phyloP scores from a whole-genome alignment of 2,797 vertebrate genomes.

The Micrastur ruficollis region DNA sequence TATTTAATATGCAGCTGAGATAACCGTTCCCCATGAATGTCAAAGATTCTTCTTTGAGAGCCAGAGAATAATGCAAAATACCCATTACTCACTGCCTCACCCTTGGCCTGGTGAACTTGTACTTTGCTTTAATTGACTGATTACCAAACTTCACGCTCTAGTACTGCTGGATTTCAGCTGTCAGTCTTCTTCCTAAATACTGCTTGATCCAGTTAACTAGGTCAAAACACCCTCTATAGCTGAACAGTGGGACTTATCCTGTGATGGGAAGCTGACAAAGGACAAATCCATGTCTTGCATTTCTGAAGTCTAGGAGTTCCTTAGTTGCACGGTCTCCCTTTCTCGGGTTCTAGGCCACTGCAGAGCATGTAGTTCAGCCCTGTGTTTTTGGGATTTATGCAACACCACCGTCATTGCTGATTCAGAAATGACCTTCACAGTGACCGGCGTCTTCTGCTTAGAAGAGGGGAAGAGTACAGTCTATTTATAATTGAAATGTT shows the following conservation, averaged over 20 bases:
- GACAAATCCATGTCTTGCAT: neutral
- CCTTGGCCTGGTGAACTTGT: neutral
- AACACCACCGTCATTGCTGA: neutral
- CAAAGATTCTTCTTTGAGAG: neutral
- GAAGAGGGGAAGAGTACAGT: neutral
- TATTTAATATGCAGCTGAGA: neutral
- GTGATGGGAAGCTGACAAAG: neutral
- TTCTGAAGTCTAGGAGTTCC: neutral
- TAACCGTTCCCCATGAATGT: neutral
- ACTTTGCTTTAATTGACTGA: neutral
- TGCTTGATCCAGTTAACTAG: neutral
- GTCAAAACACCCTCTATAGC: neutral
- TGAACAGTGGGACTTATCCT: accelerated
- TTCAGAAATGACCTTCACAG: neutral
- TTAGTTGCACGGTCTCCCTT: neutral
- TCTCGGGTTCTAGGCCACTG: neutral
- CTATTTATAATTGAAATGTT: neutral
- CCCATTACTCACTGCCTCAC: neutral
- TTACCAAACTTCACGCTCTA: neutral
- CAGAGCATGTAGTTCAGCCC: neutral
- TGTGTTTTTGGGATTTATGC: neutral
- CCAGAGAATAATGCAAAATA: neutral
- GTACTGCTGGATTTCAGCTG: accelerated
- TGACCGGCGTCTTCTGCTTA: neutral
- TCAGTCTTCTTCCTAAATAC: accelerated